Evolutionary conservation across 2,888 invertebrate species (phyloP), one percentile per base, ranked within the genome.

Genomic region (Mesochorus sp.): DNA sequence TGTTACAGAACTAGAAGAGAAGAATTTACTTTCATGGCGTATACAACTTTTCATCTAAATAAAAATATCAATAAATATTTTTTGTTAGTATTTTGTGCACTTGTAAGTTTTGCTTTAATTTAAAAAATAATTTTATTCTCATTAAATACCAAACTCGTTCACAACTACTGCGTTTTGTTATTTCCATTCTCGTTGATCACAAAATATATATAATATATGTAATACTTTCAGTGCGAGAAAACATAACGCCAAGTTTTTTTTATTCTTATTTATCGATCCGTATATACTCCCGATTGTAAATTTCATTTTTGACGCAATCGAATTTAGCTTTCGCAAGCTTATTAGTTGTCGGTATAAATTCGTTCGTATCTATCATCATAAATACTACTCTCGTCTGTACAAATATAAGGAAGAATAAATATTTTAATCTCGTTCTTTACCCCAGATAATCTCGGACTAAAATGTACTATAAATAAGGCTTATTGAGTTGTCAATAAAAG

Each of bases 71-170:
- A 72, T 73, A 57, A 77, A 72, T 77, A 59, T 72, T 17, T 62
- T 39, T 57, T 55, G 67, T 78, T 74, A 79, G 42, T 51, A 44
- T 75, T 82, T 82, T 82, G 79, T 80, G 82, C 82, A 79, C 75
- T 70, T 31, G 57, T 42, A 73, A n/a, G n/a, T n/a, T n/a, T n/a
- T n/a, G n/a, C 42, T 70, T 76, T 62, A 81, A 82, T 77, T 79
- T 67, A 81, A 77, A 82, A 82, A 82, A 81, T 80, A 80, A 72
- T 59, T 79, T 68, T 55, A 44, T 19, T 8, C 37, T 17, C 14
- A 24, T 24, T 47, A 44, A 66, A 55, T 72, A 68, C 62, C 71
- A 71, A 71, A 68, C 67, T 39, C 49, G 47, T 28, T 34, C 37
- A 19, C 24, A 26, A 64, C 39, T 6, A 66, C 76, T 17, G 21